A percentile compares a stretch with the other conserved stretches of the same genome.
Conservation (phyloP, 30 jellyfish, hydroid and myxozoan genomes). For the Cassiopea xamachana region DNA sequence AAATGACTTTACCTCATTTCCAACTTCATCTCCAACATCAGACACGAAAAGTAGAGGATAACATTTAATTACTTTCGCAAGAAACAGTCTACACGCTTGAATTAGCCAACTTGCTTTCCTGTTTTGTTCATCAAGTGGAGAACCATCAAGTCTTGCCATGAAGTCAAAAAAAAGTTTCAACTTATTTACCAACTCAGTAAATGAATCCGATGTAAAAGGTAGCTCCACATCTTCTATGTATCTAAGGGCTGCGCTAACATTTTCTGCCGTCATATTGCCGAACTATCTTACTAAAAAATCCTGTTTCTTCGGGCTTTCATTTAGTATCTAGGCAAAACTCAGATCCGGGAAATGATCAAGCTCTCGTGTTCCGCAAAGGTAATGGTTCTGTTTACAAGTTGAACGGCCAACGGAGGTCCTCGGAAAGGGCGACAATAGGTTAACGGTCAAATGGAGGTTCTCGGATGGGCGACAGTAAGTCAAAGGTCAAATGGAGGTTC, state of each 20-base stretch:
- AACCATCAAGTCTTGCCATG: background rate
- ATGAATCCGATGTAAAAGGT: background rate
- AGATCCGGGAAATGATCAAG: too few relatives aligned
- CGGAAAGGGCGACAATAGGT: too few relatives aligned
- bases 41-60: background rate
- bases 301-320: too few relatives aligned
- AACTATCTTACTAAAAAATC: background rate
- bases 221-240: background rate
- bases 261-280: background rate
- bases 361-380: too few relatives aligned
- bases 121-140: background rate
- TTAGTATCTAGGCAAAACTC: too few relatives aligned
- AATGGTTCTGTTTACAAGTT: too few relatives aligned
- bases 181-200: background rate
- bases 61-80: background rate
- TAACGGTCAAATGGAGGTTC: too few relatives aligned
- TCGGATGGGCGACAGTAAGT: too few relatives aligned
- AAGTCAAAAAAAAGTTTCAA: background rate
- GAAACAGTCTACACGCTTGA: background rate
- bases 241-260: background rate
- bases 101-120: background rate
- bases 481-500: too few relatives aligned
- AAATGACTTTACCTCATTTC: background rate
- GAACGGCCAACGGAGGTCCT: too few relatives aligned
- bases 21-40: background rate